Evolutionary conservation across 2,113 vertebrate genomes (phyloP).

Genomic region (Numida meleagris): DNA sequence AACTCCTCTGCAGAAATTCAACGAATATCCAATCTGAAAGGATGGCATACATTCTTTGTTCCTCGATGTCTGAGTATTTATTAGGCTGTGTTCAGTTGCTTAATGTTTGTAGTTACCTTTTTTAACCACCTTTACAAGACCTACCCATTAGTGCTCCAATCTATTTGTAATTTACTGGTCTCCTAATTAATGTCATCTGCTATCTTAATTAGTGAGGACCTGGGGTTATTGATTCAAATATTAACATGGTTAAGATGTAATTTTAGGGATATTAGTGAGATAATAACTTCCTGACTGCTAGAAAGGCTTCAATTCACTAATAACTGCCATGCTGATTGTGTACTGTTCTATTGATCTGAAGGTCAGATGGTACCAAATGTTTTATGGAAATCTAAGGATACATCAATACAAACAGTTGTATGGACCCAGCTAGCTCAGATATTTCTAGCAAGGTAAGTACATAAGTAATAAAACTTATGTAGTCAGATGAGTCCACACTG

Average conservation of each 20-base stretch:
- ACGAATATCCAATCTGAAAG: accelerated
- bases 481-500: background rate
- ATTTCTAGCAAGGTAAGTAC: background rate
- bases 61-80: background rate
- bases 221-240: background rate
- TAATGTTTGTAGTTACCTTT: background rate
- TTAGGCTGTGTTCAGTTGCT: background rate
- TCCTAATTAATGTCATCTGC: background rate
- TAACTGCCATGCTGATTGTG: accelerated
- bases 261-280: background rate
- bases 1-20: background rate
- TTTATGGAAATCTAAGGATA: background rate
- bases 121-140: background rate
- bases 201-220: background rate
- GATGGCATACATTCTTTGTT: background rate
- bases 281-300: background rate
- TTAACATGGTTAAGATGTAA: background rate
- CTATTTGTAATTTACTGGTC: background rate
- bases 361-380: background rate
- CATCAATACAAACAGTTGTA: background rate
- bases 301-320: background rate
- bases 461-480: background rate
- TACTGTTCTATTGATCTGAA: background rate
- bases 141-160: background rate
- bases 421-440: background rate